A percentile compares a stretch with the other conserved stretches of the same genome.
These are phyloP conservation scores for Strigamia crassipes DNA, from an alignment of 2,888 invertebrate species.

Conservation along the genomic window DNA sequence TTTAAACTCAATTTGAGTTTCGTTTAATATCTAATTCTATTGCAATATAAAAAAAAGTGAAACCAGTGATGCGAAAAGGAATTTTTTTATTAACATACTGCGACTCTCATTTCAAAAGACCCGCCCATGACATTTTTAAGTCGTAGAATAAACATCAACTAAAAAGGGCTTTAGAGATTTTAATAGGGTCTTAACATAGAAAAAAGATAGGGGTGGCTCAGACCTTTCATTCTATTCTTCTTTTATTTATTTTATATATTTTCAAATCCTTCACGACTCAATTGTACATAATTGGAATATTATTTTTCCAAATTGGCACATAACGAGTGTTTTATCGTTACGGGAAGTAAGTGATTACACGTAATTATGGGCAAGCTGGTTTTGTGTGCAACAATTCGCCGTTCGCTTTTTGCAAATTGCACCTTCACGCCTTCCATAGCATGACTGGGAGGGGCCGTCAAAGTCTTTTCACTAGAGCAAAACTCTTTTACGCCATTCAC, in stretches of 20 bases:
- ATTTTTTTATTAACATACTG: background rate
- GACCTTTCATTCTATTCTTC: background rate
- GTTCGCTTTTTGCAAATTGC: background rate
- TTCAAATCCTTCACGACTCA: background rate
- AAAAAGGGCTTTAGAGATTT: background rate
- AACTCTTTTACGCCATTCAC: slow-evolving; percentile 31
- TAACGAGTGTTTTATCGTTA: background rate
- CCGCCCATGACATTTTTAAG: slow-evolving; percentile 17
- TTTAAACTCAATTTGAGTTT: too few relatives aligned
- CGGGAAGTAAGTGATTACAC: background rate
- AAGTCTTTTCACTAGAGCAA: slow-evolving; percentile 27
- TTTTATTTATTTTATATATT: background rate
- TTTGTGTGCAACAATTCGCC: background rate
- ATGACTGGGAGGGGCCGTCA: slow-evolving; percentile 24
- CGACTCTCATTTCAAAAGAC: slow-evolving; percentile 12
- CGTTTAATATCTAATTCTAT: too few relatives aligned
- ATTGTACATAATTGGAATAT: background rate
- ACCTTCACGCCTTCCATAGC: slow-evolving; percentile 22
- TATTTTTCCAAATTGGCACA: background rate
- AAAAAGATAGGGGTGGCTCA: background rate
- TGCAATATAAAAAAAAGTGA: background rate
- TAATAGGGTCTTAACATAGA: slow-evolving; percentile 9
- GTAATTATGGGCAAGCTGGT: background rate
- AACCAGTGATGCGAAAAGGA: background rate
- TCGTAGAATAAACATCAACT: slow-evolving; percentile 12